phyloP scores from a whole-genome alignment of 2,888 invertebrate genomes.

The Synergus gifuensis region DNA sequence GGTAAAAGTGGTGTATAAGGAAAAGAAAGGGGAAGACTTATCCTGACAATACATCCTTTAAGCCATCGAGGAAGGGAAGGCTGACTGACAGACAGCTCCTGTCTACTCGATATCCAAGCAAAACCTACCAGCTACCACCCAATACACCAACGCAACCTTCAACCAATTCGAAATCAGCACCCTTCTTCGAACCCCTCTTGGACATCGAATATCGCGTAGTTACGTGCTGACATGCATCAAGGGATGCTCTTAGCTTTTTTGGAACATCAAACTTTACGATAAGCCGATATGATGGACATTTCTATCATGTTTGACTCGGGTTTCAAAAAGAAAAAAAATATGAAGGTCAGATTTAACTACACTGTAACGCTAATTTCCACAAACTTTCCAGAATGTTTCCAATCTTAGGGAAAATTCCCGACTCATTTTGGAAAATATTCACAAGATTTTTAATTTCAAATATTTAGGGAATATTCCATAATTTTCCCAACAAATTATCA shows the following conservation, averaged over 20 bases:
- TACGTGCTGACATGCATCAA: conserved; percentile 41
- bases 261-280: not conserved
- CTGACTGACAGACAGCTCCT: conserved; percentile 67
- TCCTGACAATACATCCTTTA: conserved; percentile 70
- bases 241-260: conserved; percentile 36
- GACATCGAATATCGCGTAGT: conserved; percentile 42
- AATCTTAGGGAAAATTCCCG: no score
- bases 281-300: conserved; percentile 36
- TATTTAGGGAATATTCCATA: no score
- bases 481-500: no score
- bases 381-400: no score
- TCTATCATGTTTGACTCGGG: conserved; percentile 5
- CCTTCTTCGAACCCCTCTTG: conserved; percentile 42
- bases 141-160: conserved; percentile 51
- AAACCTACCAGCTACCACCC: conserved; percentile 57
- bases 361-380: no score
- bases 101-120: conserved; percentile 70
- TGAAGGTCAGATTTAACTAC: not conserved
- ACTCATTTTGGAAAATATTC: no score
- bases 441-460: no score
- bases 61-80: conserved; percentile 58
- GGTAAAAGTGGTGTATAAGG: conserved; percentile 48
- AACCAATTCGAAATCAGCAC: conserved; percentile 41
- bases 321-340: not conserved
- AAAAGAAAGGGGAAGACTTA: conserved; percentile 60